A percentile compares a stretch with the other conserved stretches of the same genome.
phyloP scores from a whole-genome alignment of 2,888 invertebrate genomes.

The Blomia tropicalis region DNA sequence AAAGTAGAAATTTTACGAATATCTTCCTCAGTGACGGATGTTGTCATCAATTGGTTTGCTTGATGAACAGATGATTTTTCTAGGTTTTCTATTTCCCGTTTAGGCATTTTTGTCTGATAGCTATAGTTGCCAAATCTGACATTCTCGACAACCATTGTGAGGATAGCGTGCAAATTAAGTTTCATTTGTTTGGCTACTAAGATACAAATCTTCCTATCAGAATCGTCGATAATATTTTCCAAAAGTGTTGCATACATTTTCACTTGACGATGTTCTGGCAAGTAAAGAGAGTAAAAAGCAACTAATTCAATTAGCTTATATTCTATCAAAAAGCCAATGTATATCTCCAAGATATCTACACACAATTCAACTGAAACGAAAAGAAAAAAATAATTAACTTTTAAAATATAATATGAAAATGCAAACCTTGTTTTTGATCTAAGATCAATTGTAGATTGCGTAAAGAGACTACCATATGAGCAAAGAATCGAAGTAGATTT shows the following conservation, averaged over 20 bases:
- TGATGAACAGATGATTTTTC: not conserved
- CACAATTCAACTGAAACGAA: constrained; percentile 43
- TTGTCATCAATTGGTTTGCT: constrained; percentile 32
- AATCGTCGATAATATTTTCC: constrained; percentile 34
- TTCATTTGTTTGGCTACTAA: constrained; percentile 47
- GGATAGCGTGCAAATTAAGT: constrained; percentile 65
- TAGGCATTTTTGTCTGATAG: not conserved
- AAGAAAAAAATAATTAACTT: not conserved
- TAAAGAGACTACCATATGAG: constrained; percentile 67
- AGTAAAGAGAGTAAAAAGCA: constrained; percentile 65
- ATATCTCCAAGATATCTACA: constrained; percentile 56
- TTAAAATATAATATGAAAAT: not conserved
- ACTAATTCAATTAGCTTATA: constrained; percentile 58
- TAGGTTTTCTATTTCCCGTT: not conserved
- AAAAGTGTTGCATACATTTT: constrained; percentile 36
- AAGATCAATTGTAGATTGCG: constrained; percentile 52
- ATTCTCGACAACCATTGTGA: constrained; percentile 65
- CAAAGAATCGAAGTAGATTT: constrained; percentile 57
- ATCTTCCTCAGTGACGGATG: constrained; percentile 51
- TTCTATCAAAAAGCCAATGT: constrained; percentile 52
- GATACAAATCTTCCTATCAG: constrained; percentile 35
- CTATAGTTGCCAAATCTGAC: constrained; percentile 37
- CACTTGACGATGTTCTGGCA: constrained; percentile 49
- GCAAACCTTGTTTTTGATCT: constrained; percentile 32
- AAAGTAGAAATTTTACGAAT: constrained; percentile 56